phyloP scores from a whole-genome alignment of 2,888 invertebrate species.

The Ennomos erosarius region DNA sequence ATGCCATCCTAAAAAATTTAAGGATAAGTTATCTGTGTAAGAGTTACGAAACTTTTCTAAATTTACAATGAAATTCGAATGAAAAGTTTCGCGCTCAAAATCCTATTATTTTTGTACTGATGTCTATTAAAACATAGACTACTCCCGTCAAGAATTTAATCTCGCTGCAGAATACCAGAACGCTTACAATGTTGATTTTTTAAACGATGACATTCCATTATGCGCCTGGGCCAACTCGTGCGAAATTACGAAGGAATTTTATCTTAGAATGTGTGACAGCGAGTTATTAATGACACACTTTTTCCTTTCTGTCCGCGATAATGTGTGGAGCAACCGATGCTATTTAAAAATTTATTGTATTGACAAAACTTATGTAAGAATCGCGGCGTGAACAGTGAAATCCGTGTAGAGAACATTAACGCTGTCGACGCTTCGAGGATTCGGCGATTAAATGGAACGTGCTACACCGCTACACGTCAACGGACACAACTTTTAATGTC shows the following conservation, averaged over 20 bases:
- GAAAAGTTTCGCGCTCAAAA: constrained; percentile 22
- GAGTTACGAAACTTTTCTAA: too few relatives aligned
- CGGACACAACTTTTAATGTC: constrained; percentile 53
- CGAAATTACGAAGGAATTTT: constrained; percentile 62
- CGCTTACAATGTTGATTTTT: constrained; percentile 55
- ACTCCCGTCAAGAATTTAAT: constrained; percentile 50
- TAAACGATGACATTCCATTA: constrained; percentile 48
- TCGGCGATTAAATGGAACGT: constrained; percentile 28
- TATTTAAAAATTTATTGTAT: constrained; percentile 60
- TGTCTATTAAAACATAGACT: constrained; percentile 45
- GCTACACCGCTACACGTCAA: constrained; percentile 43
- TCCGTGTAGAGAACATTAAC: constrained; percentile 43
- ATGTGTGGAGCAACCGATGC: constrained; percentile 57
- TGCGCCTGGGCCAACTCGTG: constrained; percentile 44
- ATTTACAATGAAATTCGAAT: too few relatives aligned
- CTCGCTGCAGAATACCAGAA: constrained; percentile 54
- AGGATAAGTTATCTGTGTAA: too few relatives aligned
- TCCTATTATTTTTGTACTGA: constrained; percentile 40
- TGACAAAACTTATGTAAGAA: constrained; percentile 59
- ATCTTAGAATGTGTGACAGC: constrained; percentile 57
- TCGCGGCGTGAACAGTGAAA: constrained; percentile 51
- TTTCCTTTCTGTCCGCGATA: constrained; percentile 50
- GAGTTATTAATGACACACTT: constrained; percentile 57
- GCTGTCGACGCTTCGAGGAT: constrained; percentile 34
- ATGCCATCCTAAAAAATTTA: constrained; percentile 22